These are phyloP conservation scores for Sinonovacula constricta DNA, from an alignment of 1,140 invertebrate species.

Conservation along the genomic window DNA sequence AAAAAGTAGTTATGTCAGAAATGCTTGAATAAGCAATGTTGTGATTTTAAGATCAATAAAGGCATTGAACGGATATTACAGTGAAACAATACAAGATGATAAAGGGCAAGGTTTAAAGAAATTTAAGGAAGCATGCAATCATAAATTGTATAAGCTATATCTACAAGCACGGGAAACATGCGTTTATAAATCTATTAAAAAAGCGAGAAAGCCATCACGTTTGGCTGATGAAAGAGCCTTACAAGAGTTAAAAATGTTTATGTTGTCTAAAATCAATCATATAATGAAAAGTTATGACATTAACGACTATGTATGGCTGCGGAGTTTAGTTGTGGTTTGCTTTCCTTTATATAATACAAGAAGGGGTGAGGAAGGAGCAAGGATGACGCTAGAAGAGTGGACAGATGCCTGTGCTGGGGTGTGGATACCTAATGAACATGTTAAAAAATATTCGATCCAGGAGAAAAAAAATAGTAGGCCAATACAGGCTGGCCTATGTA, in stretches of 20 bases:
- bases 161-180: conserved; percentile 19
- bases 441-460: conserved; percentile 49
- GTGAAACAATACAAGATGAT: conserved; percentile 3
- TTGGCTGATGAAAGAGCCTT: conserved; percentile 13
- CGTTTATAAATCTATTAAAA: conserved; percentile 24
- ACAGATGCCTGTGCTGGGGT: conserved; percentile 30
- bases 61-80: conserved; percentile 10
- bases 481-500: conserved; percentile 43
- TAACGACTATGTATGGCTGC: conserved; percentile 28
- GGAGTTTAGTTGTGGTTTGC: conserved; percentile 33
- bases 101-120: conserved; percentile 21
- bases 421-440: conserved; percentile 34
- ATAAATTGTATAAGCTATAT: conserved; percentile 17
- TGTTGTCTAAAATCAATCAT: conserved; percentile 22
- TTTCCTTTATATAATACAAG: conserved; percentile 52
- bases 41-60: too few relatives aligned
- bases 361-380: conserved; percentile 45
- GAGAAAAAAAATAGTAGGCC: conserved; percentile 50
- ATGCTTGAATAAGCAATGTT: background rate
- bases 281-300: conserved; percentile 25
- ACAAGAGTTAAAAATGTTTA: conserved; percentile 32
- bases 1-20: background rate
- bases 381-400: conserved; percentile 38
- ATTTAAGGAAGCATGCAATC: conserved; percentile 1
- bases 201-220: conserved; percentile 34